phyloP scores from a whole-genome alignment of 2,888 invertebrate genomes.

The Heliconius hortense region DNA sequence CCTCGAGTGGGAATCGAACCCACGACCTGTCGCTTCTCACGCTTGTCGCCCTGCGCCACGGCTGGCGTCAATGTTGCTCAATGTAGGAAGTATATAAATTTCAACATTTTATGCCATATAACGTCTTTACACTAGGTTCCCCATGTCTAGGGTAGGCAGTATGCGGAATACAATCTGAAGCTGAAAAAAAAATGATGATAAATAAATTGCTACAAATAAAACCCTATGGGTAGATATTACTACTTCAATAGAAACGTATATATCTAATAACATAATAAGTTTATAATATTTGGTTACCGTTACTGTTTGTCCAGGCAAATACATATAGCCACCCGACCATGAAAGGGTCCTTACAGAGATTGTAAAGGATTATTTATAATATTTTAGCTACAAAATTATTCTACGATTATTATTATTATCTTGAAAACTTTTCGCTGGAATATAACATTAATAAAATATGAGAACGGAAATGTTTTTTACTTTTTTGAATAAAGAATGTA shows the following conservation, averaged over 20 bases:
- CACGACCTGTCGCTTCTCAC: no score
- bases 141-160: no score
- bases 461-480: background rate
- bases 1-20: no score
- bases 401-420: background rate
- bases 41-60: no score
- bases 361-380: constrained; percentile 9
- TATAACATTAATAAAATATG: background rate
- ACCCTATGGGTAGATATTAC: no score
- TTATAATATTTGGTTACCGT: constrained; percentile 26
- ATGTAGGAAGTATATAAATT: no score
- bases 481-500: constrained; percentile 4
- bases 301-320: constrained; percentile 19
- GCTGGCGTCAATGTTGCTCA: no score
- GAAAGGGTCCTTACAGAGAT: constrained; percentile 31
- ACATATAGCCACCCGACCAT: constrained; percentile 14
- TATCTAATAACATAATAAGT: constrained; percentile 3
- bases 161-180: no score
- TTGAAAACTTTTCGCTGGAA: background rate
- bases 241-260: background rate
- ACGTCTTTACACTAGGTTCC: no score
- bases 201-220: background rate
- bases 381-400: background rate
- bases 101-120: no score
- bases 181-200: no score